Percentiles rank a stretch among this genome's conserved stretches.
Evolutionary conservation across 2,888 invertebrate species (phyloP).

Genomic region (Ctenicera cuprea): DNA sequence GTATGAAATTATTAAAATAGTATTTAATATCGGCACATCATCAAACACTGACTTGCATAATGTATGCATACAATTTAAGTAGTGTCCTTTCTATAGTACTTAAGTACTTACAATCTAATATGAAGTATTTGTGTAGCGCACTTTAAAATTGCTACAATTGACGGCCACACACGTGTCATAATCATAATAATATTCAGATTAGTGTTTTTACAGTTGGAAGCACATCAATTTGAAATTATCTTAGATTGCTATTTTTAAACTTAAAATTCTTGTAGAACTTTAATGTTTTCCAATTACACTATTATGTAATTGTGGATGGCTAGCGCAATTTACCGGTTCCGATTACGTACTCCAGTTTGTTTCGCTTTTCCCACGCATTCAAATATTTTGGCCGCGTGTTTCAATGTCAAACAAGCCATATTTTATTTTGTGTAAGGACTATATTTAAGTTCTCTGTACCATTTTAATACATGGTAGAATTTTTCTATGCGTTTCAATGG

Average conservation of each 20-base stretch:
- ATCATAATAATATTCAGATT: not conserved
- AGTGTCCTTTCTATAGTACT: not conserved
- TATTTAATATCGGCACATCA: not conserved
- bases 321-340: conserved; percentile 23
- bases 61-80: not conserved
- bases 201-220: not conserved
- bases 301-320: no score
- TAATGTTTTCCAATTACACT: no score
- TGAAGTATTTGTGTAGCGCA: conserved; percentile 6
- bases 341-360: conserved; percentile 12
- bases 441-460: not conserved
- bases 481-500: no score
- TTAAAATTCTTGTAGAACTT: no score
- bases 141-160: conserved; percentile 25
- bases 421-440: not conserved
- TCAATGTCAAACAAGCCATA: conserved; percentile 21
- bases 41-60: conserved; percentile 1
- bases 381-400: conserved; percentile 30
- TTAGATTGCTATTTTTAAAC: not conserved
- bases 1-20: no score
- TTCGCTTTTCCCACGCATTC: conserved; percentile 32
- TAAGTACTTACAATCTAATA: not conserved
- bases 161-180: conserved; percentile 10
- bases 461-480: no score
- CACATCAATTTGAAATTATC: not conserved